Evolutionary conservation across 2,888 invertebrate genomes (phyloP), one percentile per base, ranked within the genome.

Genomic region (Fabriciana adippe): DNA sequence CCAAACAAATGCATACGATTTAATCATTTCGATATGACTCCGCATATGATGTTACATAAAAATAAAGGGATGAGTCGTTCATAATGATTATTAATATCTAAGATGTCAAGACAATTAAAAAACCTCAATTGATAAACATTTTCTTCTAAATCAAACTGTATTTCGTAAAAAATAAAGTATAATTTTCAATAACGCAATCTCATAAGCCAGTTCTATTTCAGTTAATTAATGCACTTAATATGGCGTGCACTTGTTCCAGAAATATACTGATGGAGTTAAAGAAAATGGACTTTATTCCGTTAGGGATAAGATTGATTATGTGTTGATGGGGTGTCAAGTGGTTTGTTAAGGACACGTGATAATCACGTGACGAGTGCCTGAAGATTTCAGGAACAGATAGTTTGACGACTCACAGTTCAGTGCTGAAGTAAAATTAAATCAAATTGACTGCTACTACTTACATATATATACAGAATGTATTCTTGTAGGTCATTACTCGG

Each of bases 211-310:
- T 73, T 73, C 73, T 74, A 72, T 75, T 76, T 73, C 71, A 74
- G 74, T 76, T 76, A 76, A 76, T 76, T 76, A 76, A 74, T 74
- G 74, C 75, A 74, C 76, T 76, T 74, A 76, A 76, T 75, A 75
- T 71, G 68, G 71, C 68, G 71, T 76, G 72, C 76, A 76, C 74
- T 76, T 74, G 73, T 74, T 74, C 73, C 75, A 73, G 72, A 75
- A 75, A 75, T 73, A 75, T 72, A 48, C 21, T 11, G 8, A 14
- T 15, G 1, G 14, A 14, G n/a, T 26, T 55, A 11, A 51, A 41
- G 14, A 66, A 68, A 66, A 6, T 68, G 35, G 6, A 31, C 61
- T 57, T 57, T 72, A 66, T 16, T 2, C 0, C 1, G 6, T 16
- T 6, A 0, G 3, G 0, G 0, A 26, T 69, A 69, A 31, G 55